phyloP scores from a whole-genome alignment of 1,140 invertebrate species.

The Orussus abietinus region DNA sequence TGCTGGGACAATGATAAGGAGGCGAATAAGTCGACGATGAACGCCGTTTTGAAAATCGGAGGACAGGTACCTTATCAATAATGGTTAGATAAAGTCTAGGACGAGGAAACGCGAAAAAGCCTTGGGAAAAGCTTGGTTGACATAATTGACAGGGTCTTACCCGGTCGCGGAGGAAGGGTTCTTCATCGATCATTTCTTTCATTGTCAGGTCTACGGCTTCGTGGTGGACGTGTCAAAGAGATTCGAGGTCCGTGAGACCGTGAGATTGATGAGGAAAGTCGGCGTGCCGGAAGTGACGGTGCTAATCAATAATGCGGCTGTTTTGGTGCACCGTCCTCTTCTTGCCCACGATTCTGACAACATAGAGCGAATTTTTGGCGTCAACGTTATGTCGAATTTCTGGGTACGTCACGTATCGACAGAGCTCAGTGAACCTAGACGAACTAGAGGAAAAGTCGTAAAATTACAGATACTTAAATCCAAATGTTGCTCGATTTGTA shows the following conservation, averaged over 20 bases:
- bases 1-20: constrained; percentile 40
- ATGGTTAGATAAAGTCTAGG: too few species aligned
- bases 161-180: too few species aligned
- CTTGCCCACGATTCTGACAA: constrained; percentile 26
- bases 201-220: constrained; percentile 37
- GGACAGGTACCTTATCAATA: too few species aligned
- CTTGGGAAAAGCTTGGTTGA: too few species aligned
- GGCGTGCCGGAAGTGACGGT: constrained; percentile 37
- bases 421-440: too few species aligned
- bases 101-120: too few species aligned
- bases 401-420: constrained; percentile 29
- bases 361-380: constrained; percentile 28
- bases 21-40: constrained; percentile 32
- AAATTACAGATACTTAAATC: too few species aligned
- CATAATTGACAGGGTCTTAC: too few species aligned
- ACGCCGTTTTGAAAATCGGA: constrained; percentile 31
- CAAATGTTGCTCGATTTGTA: too few species aligned
- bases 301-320: constrained; percentile 41
- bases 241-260: constrained; percentile 30
- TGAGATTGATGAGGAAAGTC: constrained; percentile 33
- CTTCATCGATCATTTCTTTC: constrained; percentile 2
- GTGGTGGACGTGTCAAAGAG: constrained; percentile 38
- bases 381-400: constrained; percentile 40
- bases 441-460: too few species aligned
- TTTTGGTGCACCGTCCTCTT: constrained; percentile 29